Conservation (phyloP, 2,888 invertebrate genomes). For the Meiosimyza platycephala region DNA sequence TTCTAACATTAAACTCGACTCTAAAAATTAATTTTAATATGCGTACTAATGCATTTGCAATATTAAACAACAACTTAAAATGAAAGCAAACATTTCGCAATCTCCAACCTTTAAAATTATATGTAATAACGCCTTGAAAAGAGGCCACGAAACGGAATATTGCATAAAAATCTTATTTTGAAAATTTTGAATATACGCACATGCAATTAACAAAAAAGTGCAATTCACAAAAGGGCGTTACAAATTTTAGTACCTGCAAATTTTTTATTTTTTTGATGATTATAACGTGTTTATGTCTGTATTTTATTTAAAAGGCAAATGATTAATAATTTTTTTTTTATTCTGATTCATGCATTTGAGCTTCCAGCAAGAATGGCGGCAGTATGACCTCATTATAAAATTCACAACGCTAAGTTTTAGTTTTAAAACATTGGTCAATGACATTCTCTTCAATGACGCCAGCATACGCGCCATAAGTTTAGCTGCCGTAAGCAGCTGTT, state of each 20-base stretch:
- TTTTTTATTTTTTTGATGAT: neutral
- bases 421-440: slow-evolving; percentile 25
- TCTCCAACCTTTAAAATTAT: neutral
- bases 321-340: slow-evolving; percentile 28
- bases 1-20: too few relatives aligned
- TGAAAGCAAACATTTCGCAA: too few relatives aligned
- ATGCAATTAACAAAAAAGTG: slow-evolving; percentile 4
- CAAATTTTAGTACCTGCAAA: slow-evolving; percentile 1
- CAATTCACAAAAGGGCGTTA: slow-evolving; percentile 21
- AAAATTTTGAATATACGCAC: neutral
- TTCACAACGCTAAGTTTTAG: slow-evolving; percentile 28
- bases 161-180: neutral
- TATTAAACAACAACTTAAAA: too few relatives aligned
- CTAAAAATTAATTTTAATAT: too few relatives aligned
- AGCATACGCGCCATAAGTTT: neutral
- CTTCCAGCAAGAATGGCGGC: slow-evolving; percentile 12
- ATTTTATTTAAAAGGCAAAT: slow-evolving; percentile 7
- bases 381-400: slow-evolving; percentile 27
- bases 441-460: slow-evolving; percentile 13
- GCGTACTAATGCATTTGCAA: too few relatives aligned
- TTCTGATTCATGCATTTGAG: slow-evolving; percentile 29
- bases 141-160: neutral
- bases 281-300: neutral
- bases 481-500: slow-evolving; percentile 1
- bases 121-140: neutral